Evolutionary conservation across 1,140 invertebrate genomes (phyloP), one percentile per base, ranked within the genome.

Genomic region (Zelostemma sp.): DNA sequence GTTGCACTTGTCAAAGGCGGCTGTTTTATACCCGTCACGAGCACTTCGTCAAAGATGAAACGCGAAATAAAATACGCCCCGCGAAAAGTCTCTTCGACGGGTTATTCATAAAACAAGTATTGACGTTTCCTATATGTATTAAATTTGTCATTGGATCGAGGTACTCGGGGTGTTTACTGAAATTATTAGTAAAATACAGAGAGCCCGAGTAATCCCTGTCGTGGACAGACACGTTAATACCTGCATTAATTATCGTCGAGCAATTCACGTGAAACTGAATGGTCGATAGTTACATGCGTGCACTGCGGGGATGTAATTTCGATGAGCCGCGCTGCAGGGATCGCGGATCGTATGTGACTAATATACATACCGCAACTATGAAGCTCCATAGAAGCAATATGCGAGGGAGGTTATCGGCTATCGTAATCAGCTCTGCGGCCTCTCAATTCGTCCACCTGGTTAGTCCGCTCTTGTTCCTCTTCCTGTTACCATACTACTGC

Each of bases 361-460:
- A 65, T 70, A 70, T 58, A 70, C 68, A 65, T 47, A 15, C 61
- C 58, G 16, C 68, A 65, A 65, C 62, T 66, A 67, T 60, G 19
- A 17, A 60, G 59, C 47, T 56, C 58, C 51, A 50, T 60, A 19
- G 68, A 70, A 70, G 46, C 67, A 69, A 69, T 69, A 69, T 69
- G 51, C 61, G 61, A 57, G 47, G 59, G 62, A 47, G 45, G 65
- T 71, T 71, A 71, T 66, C 58, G 62, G 68, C 62, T 71, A 62
- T 66, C 61, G 68, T 71, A 71, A 71, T 71, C 68, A 71, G 68
- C 61, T 71, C 58, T 66, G 68, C 45, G 68, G 68, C 68, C 61
- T 70, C 54, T 53, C 61, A 49, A 70, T 61, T 70, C 62, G 49
- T 70, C 61, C 61, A 46, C 31, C 41, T 38, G 53, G 38, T 62